Evolutionary conservation across 2,113 vertebrate species (phyloP), one percentile per base, ranked within the genome.

Genomic region (Limnothrissa miodon): DNA sequence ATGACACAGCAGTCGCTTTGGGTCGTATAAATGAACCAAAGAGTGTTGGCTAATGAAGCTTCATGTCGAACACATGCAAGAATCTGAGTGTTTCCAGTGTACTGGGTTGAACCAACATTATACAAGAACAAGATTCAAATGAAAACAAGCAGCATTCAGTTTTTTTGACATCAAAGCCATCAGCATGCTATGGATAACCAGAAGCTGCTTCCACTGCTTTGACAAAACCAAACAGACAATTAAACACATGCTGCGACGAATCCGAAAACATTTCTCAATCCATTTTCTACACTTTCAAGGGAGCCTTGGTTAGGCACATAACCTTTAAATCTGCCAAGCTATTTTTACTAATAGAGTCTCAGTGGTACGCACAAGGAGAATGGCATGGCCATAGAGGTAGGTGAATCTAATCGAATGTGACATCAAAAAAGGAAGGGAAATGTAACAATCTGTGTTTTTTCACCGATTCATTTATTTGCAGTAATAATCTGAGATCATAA

Each of bases 161-260:
- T 92, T 92, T n/a, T 92, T 88, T 83, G 85, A 91, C 91, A 93
- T 96, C 93, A 96, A 96, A 96, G 95, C 90, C 84, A 92, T 93
- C 94, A 95, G 94, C 91, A 90, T 91, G 91, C 88, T 93, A 92
- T 94, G 93, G 93, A 95, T 94, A 96, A 95, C 92, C 92, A 95
- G 95, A 94, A 95, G 94, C 95, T 94, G 90, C 93, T 94, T 94
- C 94, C 92, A 42, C 92, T 88, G 89, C 89, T 89, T 87, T 92
- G 95, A 94, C 95, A 95, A 97, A 96, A 95, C 92, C 92, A 95
- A 96, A 96, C 93, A 95, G 94, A 94, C 95, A 95, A 93, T 95
- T 95, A 96, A 94, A 96, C 91, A 95, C 93, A 95, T 91, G 92
- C 91, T 89, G 84, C 3, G 88, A 86, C 87, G 89, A 89, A 88